Conservation (phyloP, 37 sponge, comb jelly and placozoan genomes). For the Beroe forskalii region DNA sequence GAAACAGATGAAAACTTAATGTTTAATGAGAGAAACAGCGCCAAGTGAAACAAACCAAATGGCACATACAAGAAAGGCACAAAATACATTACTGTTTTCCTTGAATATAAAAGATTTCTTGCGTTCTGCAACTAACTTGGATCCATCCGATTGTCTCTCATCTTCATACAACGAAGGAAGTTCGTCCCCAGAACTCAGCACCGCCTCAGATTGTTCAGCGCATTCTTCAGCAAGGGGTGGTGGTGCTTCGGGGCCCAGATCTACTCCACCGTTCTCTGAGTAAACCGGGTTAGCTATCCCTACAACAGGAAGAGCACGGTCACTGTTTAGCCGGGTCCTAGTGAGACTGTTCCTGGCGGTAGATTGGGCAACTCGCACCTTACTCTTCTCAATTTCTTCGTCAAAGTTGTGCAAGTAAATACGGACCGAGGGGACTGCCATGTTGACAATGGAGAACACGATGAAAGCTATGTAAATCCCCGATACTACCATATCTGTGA, state of each 20-base stretch:
- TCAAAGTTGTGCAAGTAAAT: neutral
- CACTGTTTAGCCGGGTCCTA: no score
- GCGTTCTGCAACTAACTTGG: neutral
- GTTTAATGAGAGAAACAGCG: neutral
- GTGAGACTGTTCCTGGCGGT: neutral
- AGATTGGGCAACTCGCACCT: neutral
- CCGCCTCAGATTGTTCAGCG: no score
- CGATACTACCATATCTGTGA: neutral
- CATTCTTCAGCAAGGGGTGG: no score
- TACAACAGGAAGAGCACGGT: no score
- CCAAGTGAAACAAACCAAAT: neutral
- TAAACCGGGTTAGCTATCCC: no score
- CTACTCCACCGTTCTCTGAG: no score
- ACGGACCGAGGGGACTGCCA: neutral
- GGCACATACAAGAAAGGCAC: neutral
- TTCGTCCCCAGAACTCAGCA: no score
- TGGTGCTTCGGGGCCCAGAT: no score
- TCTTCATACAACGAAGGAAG: neutral
- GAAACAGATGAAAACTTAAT: neutral
- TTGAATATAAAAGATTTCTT: neutral
- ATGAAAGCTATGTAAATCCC: neutral
- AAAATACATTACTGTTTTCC: neutral
- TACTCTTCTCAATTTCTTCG: neutral
- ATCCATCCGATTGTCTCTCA: neutral
- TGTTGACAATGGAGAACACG: neutral